These are phyloP conservation scores for Thamnophis elegans DNA, from an alignment of 2,797 vertebrate species.

Conservation along the genomic window DNA sequence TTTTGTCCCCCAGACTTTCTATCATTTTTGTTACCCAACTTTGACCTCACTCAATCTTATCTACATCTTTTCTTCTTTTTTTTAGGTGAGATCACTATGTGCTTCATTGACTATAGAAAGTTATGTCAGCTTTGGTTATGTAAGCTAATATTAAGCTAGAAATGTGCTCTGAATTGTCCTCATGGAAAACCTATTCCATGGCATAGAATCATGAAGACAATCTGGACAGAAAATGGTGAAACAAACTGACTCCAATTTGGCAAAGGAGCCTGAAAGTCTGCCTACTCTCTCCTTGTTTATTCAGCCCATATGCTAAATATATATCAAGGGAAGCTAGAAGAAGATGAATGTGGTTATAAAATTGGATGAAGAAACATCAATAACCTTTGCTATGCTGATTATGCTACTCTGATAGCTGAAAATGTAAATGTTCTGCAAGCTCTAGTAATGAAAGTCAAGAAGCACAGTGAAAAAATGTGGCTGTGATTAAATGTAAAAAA, in stretches of 20 bases:
- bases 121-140: not conserved
- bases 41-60: not conserved
- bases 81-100: not conserved
- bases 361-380: not conserved
- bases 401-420: not conserved
- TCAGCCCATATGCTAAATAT: not conserved
- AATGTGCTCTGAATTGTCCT: not conserved
- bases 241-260: not conserved
- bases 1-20: not conserved
- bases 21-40: not conserved
- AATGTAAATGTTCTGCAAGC: not conserved
- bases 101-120: not conserved
- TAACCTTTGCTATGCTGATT: not conserved
- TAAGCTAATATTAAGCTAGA: not conserved
- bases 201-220: not conserved
- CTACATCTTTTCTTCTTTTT: not conserved
- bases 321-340: not conserved
- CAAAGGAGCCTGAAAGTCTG: not conserved
- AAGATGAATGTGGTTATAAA: not conserved
- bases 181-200: not conserved
- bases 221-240: not conserved
- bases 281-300: not conserved
- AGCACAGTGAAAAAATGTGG: not conserved
- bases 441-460: not conserved
- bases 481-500: not conserved